Evolutionary conservation across 1,140 invertebrate genomes (phyloP), one percentile per base, ranked within the genome.

Genomic region (Ips typographus): DNA sequence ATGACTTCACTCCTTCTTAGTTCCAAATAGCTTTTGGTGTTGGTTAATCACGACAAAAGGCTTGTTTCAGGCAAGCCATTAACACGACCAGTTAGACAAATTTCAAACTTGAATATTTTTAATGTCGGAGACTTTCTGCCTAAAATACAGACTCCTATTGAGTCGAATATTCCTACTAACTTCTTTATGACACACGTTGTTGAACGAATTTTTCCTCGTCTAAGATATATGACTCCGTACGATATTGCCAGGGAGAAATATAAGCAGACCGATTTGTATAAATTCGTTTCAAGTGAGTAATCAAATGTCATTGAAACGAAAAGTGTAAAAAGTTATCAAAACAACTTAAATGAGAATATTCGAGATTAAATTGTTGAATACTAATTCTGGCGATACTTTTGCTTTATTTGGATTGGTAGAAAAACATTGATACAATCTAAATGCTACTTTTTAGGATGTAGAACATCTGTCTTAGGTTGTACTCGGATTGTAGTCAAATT

Each of bases 101-200:
- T 60, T 40, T 49, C 58, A 2, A 58, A 64, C 37, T 36, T 55
- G 7, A 62, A 61, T 42, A 47, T 58, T 58, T 70, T 70, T 49
- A 70, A 63, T 37, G 43, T 70, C n/a, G 68, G 68, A 6, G 68
- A 70, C 42, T 70, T 58, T 64, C 49, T 70, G 36, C 68, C 68
- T 2, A 70, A 70, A 58, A 70, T 70, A n/a, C 60, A 70, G 43
- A 58, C 60, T 36, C 68, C 68, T 22, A 64, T 51, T 4, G 41
- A 39, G 43, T 70, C 68, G 5, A 8, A 49, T 7, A 64, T 70
- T 43, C 59, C 59, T 2, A 59, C 22, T 49, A 63, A 56, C 55
- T 63, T 70, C 39, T 53, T 70, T 56, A 56, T 57, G 37, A 63
- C 56, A 62, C 60, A 70, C n/a, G 43, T 70, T n/a, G 43, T 70